Evolutionary conservation across 1,140 invertebrate genomes (phyloP).

Genomic region (Heterodera carotae): DNA sequence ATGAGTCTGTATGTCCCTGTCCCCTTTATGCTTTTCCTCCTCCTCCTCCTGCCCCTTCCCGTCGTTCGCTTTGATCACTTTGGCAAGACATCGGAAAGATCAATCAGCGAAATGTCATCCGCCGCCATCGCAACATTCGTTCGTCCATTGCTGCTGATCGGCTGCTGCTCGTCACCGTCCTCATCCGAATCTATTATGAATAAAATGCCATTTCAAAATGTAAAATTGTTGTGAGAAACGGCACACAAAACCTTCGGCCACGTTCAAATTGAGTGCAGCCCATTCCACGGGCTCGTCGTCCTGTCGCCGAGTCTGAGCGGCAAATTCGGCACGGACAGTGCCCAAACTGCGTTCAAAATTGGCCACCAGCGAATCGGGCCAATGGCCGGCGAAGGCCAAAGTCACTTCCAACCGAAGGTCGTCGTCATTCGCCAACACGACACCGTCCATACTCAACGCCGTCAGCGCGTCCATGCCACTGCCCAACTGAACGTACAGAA

Average conservation of each 20-base stretch:
- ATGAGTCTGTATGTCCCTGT: too few species aligned
- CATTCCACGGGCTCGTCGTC: not conserved
- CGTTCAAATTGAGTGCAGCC: not conserved
- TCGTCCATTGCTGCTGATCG: not conserved
- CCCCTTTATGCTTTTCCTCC: too few species aligned
- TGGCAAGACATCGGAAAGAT: slow-evolving; percentile 11
- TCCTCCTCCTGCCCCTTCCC: too few species aligned
- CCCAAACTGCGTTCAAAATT: not conserved
- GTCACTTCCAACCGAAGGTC: slow-evolving; percentile 37
- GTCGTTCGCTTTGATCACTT: not conserved
- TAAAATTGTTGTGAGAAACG: not conserved
- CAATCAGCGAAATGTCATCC: slow-evolving; percentile 16
- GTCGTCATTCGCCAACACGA: slow-evolving; percentile 32
- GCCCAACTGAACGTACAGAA: slow-evolving; percentile 53
- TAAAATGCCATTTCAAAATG: slow-evolving; percentile 3
- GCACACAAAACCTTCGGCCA: slow-evolving; percentile 17
- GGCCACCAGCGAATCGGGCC: slow-evolving; percentile 28
- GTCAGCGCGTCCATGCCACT: slow-evolving; percentile 59
- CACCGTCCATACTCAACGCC: slow-evolving; percentile 63
- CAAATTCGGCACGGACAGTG: not conserved
- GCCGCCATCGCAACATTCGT: not conserved
- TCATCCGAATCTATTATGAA: slow-evolving; percentile 28
- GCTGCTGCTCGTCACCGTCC: not conserved
- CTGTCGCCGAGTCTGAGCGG: not conserved
- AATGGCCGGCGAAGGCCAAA: slow-evolving; percentile 34